Evolutionary conservation across 2,113 vertebrate species (phyloP), one percentile per base, ranked within the genome.

Genomic region (Verasper variegatus): DNA sequence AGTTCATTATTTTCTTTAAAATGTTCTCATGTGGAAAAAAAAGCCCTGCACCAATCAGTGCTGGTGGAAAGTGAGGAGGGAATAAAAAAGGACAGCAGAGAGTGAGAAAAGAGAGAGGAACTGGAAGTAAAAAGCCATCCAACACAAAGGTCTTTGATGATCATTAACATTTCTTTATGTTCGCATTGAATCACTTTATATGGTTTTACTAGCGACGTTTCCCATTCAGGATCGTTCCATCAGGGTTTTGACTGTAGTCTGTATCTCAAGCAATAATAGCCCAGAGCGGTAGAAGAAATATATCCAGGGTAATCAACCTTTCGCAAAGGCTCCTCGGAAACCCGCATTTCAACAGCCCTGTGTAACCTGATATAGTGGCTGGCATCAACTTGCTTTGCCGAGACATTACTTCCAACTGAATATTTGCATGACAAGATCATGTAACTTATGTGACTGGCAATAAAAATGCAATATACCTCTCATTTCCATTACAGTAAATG

Each of bases 271-370:
- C 95, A 94, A 93, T 94, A 96, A 96, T 95, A 96, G 96, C 96
- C 92, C 95, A 93, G 93, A 97, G 96, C 94, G 92, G 92, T 92
- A 86, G 93, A 94, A 96, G 95, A 96, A 96, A 97, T 96, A 96
- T 95, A 95, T 95, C 96, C 91, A 94, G 92, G 90, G 94, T 96
- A 96, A 97, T 98, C 95, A 96, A 95, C 95, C 94, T 95, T 95
- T 92, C 90, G 88, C 95, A 94, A 96, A 96, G 96, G 95, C 96
- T 95, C 95, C 95, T 96, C 95, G 93, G 94, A 95, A 95, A 93
- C 95, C 94, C 93, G 95, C 95, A 92, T 95, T 96, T 95, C 95
- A 94, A 94, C 92, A 89, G 92, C 86, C 88, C 82, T 90, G 79
- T 94, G 95, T 96, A 96, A 96, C 95, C 96, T 93, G 95, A 84